phyloP scores from a whole-genome alignment of 2,888 invertebrate genomes.

The Drosophila anceps region DNA sequence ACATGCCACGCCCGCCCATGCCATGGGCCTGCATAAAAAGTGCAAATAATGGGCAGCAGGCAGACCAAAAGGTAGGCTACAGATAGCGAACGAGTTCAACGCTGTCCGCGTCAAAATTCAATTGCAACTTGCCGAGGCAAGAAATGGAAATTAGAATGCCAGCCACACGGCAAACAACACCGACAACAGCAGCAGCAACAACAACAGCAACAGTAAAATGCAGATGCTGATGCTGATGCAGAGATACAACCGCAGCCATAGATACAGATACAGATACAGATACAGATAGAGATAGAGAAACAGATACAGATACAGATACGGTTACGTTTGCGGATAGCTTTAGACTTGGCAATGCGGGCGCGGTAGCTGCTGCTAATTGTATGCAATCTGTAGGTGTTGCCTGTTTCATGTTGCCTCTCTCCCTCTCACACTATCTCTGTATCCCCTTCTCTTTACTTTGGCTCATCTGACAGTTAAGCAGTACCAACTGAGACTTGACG shows the following conservation, averaged over 20 bases:
- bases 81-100: conserved; percentile 24
- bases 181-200: conserved; percentile 16
- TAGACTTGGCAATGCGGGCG: conserved; percentile 6
- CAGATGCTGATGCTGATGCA: conserved; percentile 9
- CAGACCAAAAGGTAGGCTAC: conserved; percentile 26
- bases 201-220: conserved; percentile 19
- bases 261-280: conserved; percentile 20
- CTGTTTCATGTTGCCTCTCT: conserved; percentile 1
- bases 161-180: conserved; percentile 22
- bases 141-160: conserved; percentile 74
- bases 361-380: conserved; percentile 65
- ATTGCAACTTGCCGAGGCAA: conserved; percentile 60
- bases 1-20: conserved; percentile 49
- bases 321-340: conserved; percentile 1
- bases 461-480: conserved; percentile 48
- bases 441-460: conserved; percentile 7
- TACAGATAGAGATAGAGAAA: conserved; percentile 5
- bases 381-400: conserved; percentile 77
- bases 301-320: conserved; percentile 6
- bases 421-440: neutral
- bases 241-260: conserved; percentile 1
- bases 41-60: conserved; percentile 65
- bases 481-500: conserved; percentile 27
- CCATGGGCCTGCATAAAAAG: conserved; percentile 50
- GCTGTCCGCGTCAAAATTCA: conserved; percentile 76